Evolutionary conservation across 2,888 invertebrate genomes (phyloP).

Genomic region (Drosophila austrosaltans): DNA sequence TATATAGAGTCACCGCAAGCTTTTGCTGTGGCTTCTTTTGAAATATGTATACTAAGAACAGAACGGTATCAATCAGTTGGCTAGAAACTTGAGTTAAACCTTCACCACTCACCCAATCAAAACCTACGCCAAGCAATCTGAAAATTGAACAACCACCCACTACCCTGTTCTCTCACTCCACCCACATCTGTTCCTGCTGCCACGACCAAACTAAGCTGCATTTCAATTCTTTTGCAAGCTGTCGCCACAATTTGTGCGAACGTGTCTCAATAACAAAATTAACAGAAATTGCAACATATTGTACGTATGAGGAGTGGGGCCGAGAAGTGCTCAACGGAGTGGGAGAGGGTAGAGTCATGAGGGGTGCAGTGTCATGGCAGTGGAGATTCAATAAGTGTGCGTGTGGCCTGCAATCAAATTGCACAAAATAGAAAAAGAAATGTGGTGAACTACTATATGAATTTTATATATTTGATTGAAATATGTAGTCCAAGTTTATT

Average conservation of each 20-base stretch:
- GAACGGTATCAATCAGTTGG: slow-evolving; percentile 50
- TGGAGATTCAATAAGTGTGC: slow-evolving; percentile 23
- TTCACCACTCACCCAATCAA: not conserved
- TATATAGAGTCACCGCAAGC: slow-evolving; percentile 58
- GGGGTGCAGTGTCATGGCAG: not conserved
- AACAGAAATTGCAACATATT: slow-evolving; percentile 80
- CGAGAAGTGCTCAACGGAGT: slow-evolving; percentile 34
- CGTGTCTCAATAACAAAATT: slow-evolving; percentile 79
- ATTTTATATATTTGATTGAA: not conserved
- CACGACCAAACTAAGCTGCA: slow-evolving; percentile 47
- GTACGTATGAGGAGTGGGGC: slow-evolving; percentile 36
- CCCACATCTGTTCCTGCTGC: not conserved
- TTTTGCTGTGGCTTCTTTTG: slow-evolving; percentile 68
- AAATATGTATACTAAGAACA: slow-evolving; percentile 38
- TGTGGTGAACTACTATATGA: not conserved
- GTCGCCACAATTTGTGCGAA: slow-evolving; percentile 65
- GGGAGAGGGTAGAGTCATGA: not conserved
- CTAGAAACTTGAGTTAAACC: slow-evolving; percentile 14
- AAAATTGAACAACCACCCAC: slow-evolving; percentile 14
- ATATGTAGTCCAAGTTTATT: not conserved
- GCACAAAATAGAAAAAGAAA: not conserved
- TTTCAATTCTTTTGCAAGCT: slow-evolving; percentile 57
- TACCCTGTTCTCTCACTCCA: not conserved
- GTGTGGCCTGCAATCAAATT: slow-evolving; percentile 35
- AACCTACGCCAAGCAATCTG: not conserved